phyloP scores from a whole-genome alignment of 2,888 invertebrate species.

The Auanema sp. region DNA sequence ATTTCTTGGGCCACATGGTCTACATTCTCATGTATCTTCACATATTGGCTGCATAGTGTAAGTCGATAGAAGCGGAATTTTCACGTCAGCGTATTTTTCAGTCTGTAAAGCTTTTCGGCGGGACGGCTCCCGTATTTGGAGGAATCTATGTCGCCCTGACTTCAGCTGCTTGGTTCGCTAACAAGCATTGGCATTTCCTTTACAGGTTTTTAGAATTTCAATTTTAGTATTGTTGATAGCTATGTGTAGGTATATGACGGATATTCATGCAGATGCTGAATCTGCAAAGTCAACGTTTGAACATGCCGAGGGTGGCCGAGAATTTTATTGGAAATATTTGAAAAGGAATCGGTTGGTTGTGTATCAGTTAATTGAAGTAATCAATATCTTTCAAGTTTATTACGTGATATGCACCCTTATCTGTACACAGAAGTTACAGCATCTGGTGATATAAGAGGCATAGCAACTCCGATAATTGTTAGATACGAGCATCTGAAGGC shows the following conservation, averaged over 20 bases:
- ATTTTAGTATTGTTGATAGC: background rate
- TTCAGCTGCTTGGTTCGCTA: conserved; percentile 44
- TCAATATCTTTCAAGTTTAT: conserved; percentile 21
- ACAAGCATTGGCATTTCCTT: conserved; percentile 51
- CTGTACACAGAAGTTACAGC: conserved; percentile 44
- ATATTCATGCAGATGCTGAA: conserved; percentile 52
- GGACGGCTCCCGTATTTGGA: conserved; percentile 45
- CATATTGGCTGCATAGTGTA: conserved; percentile 55
- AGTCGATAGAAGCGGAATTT: background rate
- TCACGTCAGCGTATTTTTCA: background rate
- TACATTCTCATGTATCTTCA: conserved; percentile 52
- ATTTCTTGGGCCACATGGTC: conserved; percentile 59
- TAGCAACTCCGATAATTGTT: conserved; percentile 48
- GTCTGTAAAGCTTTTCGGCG: conserved; percentile 29
- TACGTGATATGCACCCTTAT: conserved; percentile 41
- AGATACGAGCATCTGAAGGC: conserved; percentile 53
- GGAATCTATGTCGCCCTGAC: conserved; percentile 46
- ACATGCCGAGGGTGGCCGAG: conserved; percentile 59
- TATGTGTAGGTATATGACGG: conserved; percentile 50
- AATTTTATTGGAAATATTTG: conserved; percentile 58
- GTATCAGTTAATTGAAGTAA: background rate
- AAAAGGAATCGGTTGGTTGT: conserved; percentile 48
- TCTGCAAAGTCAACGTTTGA: conserved; percentile 49
- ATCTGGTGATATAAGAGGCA: conserved; percentile 52
- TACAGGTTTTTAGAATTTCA: conserved; percentile 38